Conservation (phyloP, 1,140 invertebrate species). For the Drosophila bocki region DNA sequence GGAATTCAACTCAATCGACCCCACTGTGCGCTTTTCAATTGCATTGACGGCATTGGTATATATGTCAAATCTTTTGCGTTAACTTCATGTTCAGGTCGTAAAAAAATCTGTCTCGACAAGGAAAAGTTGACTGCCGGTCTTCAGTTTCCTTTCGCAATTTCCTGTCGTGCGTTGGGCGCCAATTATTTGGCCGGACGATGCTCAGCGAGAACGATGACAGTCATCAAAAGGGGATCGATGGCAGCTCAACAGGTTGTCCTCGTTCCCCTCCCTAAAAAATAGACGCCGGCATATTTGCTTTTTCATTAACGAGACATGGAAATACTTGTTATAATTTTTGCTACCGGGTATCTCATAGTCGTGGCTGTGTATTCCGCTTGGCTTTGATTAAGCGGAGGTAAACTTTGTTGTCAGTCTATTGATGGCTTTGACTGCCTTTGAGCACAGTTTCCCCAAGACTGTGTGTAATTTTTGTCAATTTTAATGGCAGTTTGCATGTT, state of each 20-base stretch:
- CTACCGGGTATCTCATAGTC: neutral
- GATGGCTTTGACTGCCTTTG: conserved; percentile 48
- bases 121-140: conserved; percentile 26
- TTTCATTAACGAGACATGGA: neutral
- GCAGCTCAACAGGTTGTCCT: conserved; percentile 22
- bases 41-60: conserved; percentile 16
- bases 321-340: neutral
- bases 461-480: conserved; percentile 68
- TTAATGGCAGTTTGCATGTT: conserved; percentile 74
- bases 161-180: conserved; percentile 42
- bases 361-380: neutral
- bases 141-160: conserved; percentile 48
- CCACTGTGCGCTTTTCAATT: conserved; percentile 24
- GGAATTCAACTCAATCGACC: neutral
- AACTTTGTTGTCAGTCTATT: conserved; percentile 52
- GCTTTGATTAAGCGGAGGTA: conserved; percentile 43
- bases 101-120: conserved; percentile 19
- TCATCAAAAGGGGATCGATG: conserved; percentile 30
- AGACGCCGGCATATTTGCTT: neutral
- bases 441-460: conserved; percentile 1
- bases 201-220: conserved; percentile 5
- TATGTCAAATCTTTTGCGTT: conserved; percentile 37
- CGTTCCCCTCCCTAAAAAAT: neutral
- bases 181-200: conserved; percentile 43
- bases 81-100: conserved; percentile 34